Percentiles rank a stretch among this genome's conserved stretches.
Conservation (phyloP, 1,140 invertebrate species). For the Cydia fagiglandana region DNA sequence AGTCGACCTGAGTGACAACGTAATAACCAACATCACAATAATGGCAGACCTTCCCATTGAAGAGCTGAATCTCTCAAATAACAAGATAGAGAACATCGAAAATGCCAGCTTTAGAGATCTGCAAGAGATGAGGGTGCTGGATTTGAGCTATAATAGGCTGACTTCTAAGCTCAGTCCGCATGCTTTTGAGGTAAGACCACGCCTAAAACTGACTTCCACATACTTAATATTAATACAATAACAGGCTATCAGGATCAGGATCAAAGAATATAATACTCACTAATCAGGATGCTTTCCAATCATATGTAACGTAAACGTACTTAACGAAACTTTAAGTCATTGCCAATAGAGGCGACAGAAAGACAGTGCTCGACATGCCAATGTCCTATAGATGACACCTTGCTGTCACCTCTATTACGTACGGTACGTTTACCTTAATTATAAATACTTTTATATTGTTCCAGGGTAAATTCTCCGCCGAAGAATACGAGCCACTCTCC, state of each 20-base stretch:
- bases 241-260: no score
- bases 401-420: no score
- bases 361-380: no score
- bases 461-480: conserved; percentile 80
- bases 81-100: conserved; percentile 81
- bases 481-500: conserved; percentile 81
- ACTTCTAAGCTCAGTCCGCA: conserved; percentile 80
- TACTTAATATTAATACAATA: no score
- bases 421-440: no score
- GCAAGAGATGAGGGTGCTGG: conserved; percentile 81
- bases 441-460: conserved; percentile 44
- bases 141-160: conserved; percentile 85
- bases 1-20: conserved; percentile 76
- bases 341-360: no score
- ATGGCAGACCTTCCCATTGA: conserved; percentile 62
- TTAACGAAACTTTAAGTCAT: no score
- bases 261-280: no score
- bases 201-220: no score
- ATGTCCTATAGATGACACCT: no score
- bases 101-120: conserved; percentile 82
- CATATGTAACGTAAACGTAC: no score
- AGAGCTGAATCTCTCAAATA: conserved; percentile 72
- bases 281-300: no score
- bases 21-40: conserved; percentile 60
- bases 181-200: conserved; percentile 82